phyloP scores from a whole-genome alignment of 1,140 invertebrate species.

The Drosophila rufa region DNA sequence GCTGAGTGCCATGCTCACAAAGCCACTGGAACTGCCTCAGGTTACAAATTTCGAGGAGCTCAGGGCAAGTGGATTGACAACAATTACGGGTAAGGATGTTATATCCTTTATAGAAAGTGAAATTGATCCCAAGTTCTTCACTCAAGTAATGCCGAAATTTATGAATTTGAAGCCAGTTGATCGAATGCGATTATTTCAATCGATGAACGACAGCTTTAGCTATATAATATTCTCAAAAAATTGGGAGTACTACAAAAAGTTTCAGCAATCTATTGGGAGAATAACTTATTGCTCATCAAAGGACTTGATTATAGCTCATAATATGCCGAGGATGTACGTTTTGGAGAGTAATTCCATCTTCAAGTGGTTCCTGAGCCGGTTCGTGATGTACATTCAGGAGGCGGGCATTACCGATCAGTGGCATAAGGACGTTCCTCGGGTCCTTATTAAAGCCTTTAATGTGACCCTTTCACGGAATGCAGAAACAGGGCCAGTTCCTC shows the following conservation, averaged over 20 bases:
- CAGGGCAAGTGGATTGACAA: conserved; percentile 24
- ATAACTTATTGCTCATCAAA: conserved; percentile 4
- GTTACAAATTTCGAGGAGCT: conserved; percentile 37
- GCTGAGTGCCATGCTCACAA: conserved; percentile 43
- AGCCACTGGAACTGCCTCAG: background rate
- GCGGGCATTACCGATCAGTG: conserved; percentile 11
- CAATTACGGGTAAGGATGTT: background rate
- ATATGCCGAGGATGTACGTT: background rate
- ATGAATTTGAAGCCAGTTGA: background rate
- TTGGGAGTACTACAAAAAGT: background rate
- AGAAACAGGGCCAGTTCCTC: background rate
- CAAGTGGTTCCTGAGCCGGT: conserved; percentile 1
- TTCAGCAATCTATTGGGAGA: background rate
- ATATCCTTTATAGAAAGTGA: background rate
- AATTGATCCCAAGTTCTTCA: background rate
- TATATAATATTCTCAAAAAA: background rate
- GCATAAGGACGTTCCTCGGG: accelerated
- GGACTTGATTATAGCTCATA: background rate
- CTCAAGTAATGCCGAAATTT: background rate
- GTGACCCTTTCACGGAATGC: background rate
- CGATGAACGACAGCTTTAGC: conserved; percentile 13
- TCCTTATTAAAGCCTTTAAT: background rate
- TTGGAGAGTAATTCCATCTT: conserved; percentile 26
- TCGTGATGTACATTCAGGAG: background rate
- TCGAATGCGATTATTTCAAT: background rate